Base-by-base conservation (phyloP, 92 coral and sea anemone species). In the Ricordea florida region DNA sequence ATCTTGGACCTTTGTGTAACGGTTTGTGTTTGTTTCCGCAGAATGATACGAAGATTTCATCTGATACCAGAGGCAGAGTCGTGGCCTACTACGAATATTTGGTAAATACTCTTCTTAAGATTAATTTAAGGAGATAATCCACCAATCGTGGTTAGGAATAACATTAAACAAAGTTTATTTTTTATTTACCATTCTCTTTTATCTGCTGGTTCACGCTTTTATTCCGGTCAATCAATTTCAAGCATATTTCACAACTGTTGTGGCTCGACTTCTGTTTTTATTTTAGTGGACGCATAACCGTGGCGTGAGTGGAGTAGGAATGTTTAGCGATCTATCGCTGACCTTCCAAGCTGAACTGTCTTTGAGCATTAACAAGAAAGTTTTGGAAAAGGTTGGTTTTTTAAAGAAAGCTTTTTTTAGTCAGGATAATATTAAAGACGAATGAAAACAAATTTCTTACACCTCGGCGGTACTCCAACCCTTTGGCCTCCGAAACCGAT, bases 261-360 rank as follows among this genome's bases (percentile, higher is more conserved):
- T n/a, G 10, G 16, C 7, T 5, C 22, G 10, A 4, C 7, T 60
- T 20, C 2, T 44, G 5, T n/a, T 18, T 50, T 74, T 55, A 0
- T 30, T 25, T 14, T 45, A 90, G 97, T 90, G 97, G 97, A 83
- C 87, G 4, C 88, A 90, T n/a, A 87, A 41, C 57, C 63, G 63
- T 6, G 97, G 97, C 27, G 90, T 72, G 24, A 90, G 66, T 62
- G 89, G 89, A 31, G 53, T 72, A 30, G 96, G 96, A n/a, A 90
- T 90, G 72, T 87, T 90, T 66, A 51, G 64, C 10, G 93, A 90
- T 45, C 81, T 90, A 18, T 93, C 97, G 7, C 66, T 90, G 57
- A 87, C 93, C 13, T 83, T 90, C 56, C 97, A 90, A 75, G 93
- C 97, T 4, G 97, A 90, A 16, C 86, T 90, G 30, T 87, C 97